phyloP scores from a whole-genome alignment of 2,113 vertebrate genomes.

The Periophthalmodon schlosseri region DNA sequence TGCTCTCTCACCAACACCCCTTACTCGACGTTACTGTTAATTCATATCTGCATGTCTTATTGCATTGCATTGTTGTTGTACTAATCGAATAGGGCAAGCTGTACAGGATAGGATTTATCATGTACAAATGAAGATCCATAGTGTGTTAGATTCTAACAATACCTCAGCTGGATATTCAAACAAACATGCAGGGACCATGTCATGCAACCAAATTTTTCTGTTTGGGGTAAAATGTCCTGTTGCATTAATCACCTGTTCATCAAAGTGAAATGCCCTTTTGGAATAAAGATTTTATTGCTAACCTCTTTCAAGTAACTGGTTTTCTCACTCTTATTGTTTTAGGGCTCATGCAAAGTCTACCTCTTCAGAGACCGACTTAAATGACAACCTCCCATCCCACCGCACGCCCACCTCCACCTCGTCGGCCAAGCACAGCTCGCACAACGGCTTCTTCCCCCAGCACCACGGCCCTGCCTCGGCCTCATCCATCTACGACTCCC shows the following conservation, averaged over 20 bases:
- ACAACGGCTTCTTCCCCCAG: slow-evolving; percentile 91
- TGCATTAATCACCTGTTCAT: too few species aligned
- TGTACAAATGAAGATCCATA: background rate
- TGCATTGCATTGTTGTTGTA: background rate
- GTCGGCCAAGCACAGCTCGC: slow-evolving; percentile 80
- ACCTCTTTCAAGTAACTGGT: background rate
- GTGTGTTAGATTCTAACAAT: too few species aligned
- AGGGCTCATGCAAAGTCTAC: slow-evolving; percentile 87
- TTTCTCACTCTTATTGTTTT: slow-evolving; percentile 18
- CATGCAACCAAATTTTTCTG: background rate
- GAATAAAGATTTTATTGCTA: background rate
- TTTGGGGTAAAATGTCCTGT: background rate
- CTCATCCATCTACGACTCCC: slow-evolving; percentile 87
- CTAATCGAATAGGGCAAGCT: background rate
- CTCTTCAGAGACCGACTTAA: slow-evolving; percentile 96
- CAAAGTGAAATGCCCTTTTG: too few species aligned
- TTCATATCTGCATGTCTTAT: background rate
- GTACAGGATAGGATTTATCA: background rate
- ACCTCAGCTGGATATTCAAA: too few species aligned
- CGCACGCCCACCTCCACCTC: slow-evolving; percentile 80
- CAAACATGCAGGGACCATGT: too few species aligned
- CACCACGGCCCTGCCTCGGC: slow-evolving; percentile 77
- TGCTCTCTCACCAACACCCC: slow-evolving; percentile 16
- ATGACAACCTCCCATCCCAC: slow-evolving; percentile 91
- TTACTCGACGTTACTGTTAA: background rate